These are phyloP conservation scores for Brienomyrus brachyistius DNA, from an alignment of 2,113 vertebrate species.

Conservation along the genomic window DNA sequence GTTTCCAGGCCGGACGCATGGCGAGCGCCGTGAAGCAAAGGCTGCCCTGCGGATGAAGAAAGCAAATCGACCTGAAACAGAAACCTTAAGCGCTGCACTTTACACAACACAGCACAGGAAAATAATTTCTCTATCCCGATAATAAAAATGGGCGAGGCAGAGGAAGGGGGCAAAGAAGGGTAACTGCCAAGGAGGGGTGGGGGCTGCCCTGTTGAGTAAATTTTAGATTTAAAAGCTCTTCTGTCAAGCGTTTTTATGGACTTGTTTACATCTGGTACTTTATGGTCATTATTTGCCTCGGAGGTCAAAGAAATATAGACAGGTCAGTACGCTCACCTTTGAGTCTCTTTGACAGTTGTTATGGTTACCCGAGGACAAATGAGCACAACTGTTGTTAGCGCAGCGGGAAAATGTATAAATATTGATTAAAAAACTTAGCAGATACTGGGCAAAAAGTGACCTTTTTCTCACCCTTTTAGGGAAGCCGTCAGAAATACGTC, in stretches of 20 bases:
- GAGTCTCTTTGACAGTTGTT: slow-evolving; percentile 63
- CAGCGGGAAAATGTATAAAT: slow-evolving; percentile 69
- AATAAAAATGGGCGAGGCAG: background rate
- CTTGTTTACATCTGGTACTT: slow-evolving; percentile 32
- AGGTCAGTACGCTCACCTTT: slow-evolving; percentile 30
- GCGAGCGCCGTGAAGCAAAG: background rate
- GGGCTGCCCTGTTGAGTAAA: slow-evolving; percentile 10
- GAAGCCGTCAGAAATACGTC: slow-evolving; percentile 68
- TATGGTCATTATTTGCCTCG: slow-evolving; percentile 25
- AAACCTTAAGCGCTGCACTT: background rate
- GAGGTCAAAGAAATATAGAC: slow-evolving; percentile 31
- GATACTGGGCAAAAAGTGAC: slow-evolving; percentile 58
- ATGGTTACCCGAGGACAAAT: slow-evolving; percentile 68
- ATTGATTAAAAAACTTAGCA: slow-evolving; percentile 69
- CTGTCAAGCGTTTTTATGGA: slow-evolving; percentile 17
- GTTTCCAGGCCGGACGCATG: background rate
- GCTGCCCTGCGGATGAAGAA: background rate
- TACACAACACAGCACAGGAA: background rate
- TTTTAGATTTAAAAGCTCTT: slow-evolving; percentile 27
- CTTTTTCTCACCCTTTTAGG: slow-evolving; percentile 71
- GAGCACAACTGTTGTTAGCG: slow-evolving; percentile 60
- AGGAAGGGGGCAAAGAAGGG: background rate
- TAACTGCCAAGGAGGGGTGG: background rate
- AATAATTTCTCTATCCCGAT: background rate
- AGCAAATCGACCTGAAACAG: background rate